Base-by-base conservation (phyloP, 2,113 vertebrate genomes). In the Cynopterus brachyotis region DNA sequence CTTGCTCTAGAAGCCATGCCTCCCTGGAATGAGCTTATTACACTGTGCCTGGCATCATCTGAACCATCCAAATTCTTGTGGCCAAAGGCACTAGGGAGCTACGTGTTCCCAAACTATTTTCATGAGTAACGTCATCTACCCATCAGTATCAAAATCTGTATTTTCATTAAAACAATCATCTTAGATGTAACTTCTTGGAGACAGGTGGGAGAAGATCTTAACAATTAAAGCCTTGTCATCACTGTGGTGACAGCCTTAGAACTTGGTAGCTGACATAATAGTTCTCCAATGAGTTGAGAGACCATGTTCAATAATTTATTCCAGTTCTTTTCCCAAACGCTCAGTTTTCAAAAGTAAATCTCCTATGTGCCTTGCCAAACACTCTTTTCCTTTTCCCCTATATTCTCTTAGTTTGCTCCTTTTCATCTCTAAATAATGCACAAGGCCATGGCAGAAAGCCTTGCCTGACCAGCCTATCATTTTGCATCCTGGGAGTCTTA, bases 321-420 rank as follows among this genome's bases (percentile, higher is more conserved):
- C 50, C 5, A 35, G 62, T 79, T 22, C 22, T 70, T 35, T 66
- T n/a, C 28, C 40, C 0, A 86, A 70, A 64, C 22, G 8, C 12
- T 91, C 17, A 53, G 35, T 75, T 78, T 60, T 97, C 73, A 97
- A 64, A 97, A 97, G 60, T 47, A 96, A 57, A 89, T 97, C 37
- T 92, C 76, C 83, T 11, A 47, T 64, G 17, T 73, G 55, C 75
- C n/a, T 94, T 92, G 55, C 84, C 83, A 92, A 91, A 96, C 40
- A 66, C 42, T 84, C 30, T 95, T 94, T 80, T 42, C 60, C 67
- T 90, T 82, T 62, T 64, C 47, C 55, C 22, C 45, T 20, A 5
- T 19, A 80, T 92, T 93, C 92, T 60, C 87, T 60, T 87, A 92
- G 69, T 93, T 93, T 87, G n/a, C 32, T 94, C 37, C 37, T 84